Conservation (phyloP, 2,797 vertebrate genomes). For the Enteromius treurensis region DNA sequence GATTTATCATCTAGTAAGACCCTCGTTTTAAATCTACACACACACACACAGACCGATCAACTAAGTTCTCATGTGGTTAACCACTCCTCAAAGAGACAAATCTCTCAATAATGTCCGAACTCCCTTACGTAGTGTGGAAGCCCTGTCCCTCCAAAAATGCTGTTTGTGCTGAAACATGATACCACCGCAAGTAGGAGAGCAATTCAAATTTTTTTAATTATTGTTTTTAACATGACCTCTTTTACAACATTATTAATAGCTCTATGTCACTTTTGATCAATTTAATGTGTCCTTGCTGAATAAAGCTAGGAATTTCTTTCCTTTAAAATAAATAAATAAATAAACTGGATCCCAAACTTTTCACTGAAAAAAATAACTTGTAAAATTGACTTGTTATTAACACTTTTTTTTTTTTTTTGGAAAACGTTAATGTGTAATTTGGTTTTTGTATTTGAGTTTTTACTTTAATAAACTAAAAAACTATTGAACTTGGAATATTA, state of each 20-base stretch:
- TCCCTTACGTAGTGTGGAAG: conserved; percentile 25
- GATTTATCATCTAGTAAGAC: conserved; percentile 68
- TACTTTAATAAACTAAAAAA: background rate
- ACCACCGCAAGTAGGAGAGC: background rate
- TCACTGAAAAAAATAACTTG: background rate
- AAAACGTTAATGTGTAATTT: background rate
- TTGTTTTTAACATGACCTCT: background rate
- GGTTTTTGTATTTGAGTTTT: background rate
- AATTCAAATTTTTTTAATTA: background rate
- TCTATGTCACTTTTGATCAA: background rate
- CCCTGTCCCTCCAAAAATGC: background rate
- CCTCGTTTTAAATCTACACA: conserved; percentile 50
- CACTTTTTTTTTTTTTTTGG: background rate
- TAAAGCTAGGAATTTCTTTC: background rate
- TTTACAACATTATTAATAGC: background rate
- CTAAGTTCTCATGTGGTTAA: conserved; percentile 65
- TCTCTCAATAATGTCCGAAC: conserved; percentile 63
- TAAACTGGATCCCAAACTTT: background rate
- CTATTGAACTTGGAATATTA: background rate
- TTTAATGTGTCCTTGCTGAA: background rate
- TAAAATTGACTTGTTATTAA: background rate
- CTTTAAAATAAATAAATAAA: background rate
- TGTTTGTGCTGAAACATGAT: conserved; percentile 10
- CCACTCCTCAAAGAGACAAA: conserved; percentile 71
- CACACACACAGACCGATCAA: conserved; percentile 64